Base-by-base conservation (phyloP, 2,888 invertebrate genomes). In the Nomada ruficornis region DNA sequence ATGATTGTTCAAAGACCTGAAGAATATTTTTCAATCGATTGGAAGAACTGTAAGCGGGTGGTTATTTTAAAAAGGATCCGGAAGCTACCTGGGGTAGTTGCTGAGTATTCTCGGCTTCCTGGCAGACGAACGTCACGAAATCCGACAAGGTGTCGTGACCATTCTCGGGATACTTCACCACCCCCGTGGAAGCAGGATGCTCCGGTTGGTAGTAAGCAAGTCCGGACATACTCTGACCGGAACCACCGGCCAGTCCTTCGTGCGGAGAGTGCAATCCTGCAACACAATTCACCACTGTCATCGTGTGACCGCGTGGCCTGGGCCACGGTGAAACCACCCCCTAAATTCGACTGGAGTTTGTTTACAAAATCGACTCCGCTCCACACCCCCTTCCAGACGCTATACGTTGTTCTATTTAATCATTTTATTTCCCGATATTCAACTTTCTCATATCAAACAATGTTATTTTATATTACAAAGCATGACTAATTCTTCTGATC, bases 111-210 rank as follows among this genome's bases (percentile, higher is more conserved):
- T 97, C 96, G 47, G 97, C 97, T 94, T 99, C 99, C 94, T 98
- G 98, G 93, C 99, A 99, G 71, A 99, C 99, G 92, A 99, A 98
- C 62, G 98, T 98, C 86, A 99, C 99, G 94, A 99, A 99, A 94
- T 99, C 99, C 2, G 98, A 97, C 86, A 99, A 96, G 0, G 98
- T 98, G 94, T 99, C 98, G 92, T 98, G 97, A 0, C 97, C 96
- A 90, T 97, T 97, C 93, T 98, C 98, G 69, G 97, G 96, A 93
- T 98, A 97, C 93, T 97, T 97, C 84, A 95, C 95, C 73, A 95
- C 94, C 79, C 89, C 89, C 71, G 90, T 85, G 15, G 93, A 91
- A 54, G 91, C 92, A 64, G 94, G 95, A 87, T 95, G 95, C 86
- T 95, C 94, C 76, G 94, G 95, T 84, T 95, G 95, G 95, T 94